Percentiles rank a stretch among this genome's conserved stretches.
These are phyloP conservation scores for Poecile atricapillus DNA, from an alignment of 2,113 vertebrate species.

Conservation along the genomic window DNA sequence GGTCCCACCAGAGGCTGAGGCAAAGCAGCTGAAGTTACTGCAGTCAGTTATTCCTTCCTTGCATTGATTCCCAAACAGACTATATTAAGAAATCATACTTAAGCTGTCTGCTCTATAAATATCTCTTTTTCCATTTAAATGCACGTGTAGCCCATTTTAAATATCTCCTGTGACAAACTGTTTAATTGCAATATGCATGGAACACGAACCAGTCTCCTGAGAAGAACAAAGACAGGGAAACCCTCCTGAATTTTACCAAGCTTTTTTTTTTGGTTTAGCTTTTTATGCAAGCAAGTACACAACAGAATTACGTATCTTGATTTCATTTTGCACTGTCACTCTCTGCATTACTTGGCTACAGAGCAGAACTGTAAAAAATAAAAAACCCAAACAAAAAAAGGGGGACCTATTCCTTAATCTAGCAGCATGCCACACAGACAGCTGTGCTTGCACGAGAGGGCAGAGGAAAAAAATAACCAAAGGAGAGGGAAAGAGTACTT, in stretches of 20 bases:
- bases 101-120: conserved; percentile 6
- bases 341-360: neutral
- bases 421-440: neutral
- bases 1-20: neutral
- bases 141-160: neutral
- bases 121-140: neutral
- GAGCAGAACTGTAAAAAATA: neutral
- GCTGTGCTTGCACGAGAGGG: neutral
- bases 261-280: neutral
- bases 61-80: neutral
- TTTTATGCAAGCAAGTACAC: neutral
- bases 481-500: neutral
- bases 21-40: neutral
- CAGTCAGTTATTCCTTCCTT: neutral
- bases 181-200: neutral
- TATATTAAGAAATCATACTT: conserved; percentile 41
- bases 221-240: neutral
- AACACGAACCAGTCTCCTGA: neutral
- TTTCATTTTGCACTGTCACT: neutral
- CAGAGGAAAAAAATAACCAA: neutral
- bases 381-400: rapidly evolving
- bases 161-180: neutral
- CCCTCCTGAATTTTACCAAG: neutral
- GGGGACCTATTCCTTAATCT: neutral
- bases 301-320: neutral